Conservation (phyloP, 2,113 vertebrate genomes). For the Neogobius melanostomus region DNA sequence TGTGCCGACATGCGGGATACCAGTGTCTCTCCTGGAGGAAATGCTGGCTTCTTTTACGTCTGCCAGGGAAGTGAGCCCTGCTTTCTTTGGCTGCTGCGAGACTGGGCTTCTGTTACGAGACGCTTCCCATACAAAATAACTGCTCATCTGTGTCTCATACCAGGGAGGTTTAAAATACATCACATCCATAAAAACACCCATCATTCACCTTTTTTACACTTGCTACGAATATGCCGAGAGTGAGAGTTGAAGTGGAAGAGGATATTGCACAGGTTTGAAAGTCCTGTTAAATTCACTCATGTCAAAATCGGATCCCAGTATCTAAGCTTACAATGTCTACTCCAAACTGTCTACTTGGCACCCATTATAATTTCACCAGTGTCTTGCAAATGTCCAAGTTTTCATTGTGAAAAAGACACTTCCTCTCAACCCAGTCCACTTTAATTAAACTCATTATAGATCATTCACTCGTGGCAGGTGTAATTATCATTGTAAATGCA, state of each 20-base stretch:
- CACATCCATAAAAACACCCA: background rate
- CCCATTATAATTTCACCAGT: conserved; percentile 18
- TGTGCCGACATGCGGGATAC: conserved; percentile 72
- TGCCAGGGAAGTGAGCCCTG: conserved; percentile 56
- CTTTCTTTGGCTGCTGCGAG: conserved; percentile 55
- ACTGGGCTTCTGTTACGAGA: conserved; percentile 52
- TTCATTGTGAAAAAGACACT: conserved; percentile 1
- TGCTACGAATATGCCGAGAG: too few species aligned
- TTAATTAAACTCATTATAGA: background rate
- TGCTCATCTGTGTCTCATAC: conserved; percentile 40
- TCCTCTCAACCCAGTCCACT: conserved; percentile 2
- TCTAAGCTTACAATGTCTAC: too few species aligned
- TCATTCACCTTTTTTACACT: background rate
- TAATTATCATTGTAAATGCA: background rate
- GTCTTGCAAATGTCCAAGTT: conserved; percentile 4
- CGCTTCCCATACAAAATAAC: conserved; percentile 47
- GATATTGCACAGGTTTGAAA: too few species aligned
- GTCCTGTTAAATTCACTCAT: too few species aligned
- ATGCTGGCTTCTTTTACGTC: conserved; percentile 68
- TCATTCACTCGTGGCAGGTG: background rate
- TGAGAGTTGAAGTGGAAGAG: too few species aligned
- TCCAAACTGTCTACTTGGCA: background rate
- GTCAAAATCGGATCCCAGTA: too few species aligned
- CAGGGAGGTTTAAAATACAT: conserved; percentile 48
- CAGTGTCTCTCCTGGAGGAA: conserved; percentile 70